Evolutionary conservation across 2,888 invertebrate species (phyloP), one percentile per base, ranked within the genome.

Genomic region (Drosophila phalerata): DNA sequence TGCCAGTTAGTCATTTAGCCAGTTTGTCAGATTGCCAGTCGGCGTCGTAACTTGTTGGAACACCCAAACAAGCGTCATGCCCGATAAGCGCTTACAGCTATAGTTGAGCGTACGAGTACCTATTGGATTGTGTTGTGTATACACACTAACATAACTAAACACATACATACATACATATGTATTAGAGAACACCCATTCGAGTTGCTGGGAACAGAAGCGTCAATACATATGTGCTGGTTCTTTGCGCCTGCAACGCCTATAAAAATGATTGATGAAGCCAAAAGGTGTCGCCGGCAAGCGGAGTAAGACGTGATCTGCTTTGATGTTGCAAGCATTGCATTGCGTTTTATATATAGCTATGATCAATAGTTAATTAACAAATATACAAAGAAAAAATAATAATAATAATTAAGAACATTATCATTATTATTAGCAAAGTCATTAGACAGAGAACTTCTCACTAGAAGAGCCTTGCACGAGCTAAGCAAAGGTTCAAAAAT

Each of bases 1-100:
- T 40, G 49, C 49, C 51, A 60, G 49, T 51, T 60, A 22, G 22
- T 42, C 57, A 57, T 25, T 48, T 25, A 11, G 40, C 48, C 49
- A 49, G 32, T 53, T 53, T 55, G 55, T 13, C 55, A 32, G 30
- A 22, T 49, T 49, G 30, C 4, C 25, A 57, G 69, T 32, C 42
- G 56, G 56, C 61, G 55, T 68, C 60, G 65, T 58, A 78, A 75
- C 78, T 70, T 64, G 81, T 80, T 78, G 81, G 65, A 70, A 85
- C 85, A 80, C 87, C 79, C 77, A 85, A 82, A 76, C 85, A 73
- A 75, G 58, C 65, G 65, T 69, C 72, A 70, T 73, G 85, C 73
- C 82, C 88, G 85, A 88, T 87, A 88, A 82, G 80, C 72, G 71
- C 49, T 74, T 70, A 81, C 61, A 74, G 69, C 71, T 69, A 28